phyloP scores from a whole-genome alignment of 2,888 invertebrate genomes.

The Pasiphila rectangulata region DNA sequence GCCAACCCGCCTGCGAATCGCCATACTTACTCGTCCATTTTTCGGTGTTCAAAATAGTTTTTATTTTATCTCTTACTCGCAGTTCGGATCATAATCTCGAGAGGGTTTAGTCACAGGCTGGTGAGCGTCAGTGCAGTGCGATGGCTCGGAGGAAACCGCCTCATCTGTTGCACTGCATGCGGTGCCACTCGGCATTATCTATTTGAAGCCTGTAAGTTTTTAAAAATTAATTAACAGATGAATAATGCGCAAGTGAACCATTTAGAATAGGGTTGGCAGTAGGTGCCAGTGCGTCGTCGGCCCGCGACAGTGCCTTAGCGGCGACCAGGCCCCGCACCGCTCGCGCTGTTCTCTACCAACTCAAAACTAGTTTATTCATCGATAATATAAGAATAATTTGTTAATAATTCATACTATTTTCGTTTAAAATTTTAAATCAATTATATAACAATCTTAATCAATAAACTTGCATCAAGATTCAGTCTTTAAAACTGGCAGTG shows the following conservation, averaged over 20 bases:
- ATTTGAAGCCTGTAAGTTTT: neutral
- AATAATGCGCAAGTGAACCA: too few relatives aligned
- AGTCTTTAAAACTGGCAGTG: too few relatives aligned
- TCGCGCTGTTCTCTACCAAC: slow-evolving; percentile 19
- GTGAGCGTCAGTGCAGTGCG: neutral
- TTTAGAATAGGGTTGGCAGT: slow-evolving; percentile 30
- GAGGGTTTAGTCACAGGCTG: neutral
- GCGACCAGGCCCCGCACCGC: slow-evolving; percentile 40
- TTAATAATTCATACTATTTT: too few relatives aligned
- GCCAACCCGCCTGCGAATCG: slow-evolving; percentile 21
- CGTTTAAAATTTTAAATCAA: too few relatives aligned
- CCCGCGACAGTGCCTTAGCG: slow-evolving; percentile 67
- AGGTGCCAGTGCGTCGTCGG: slow-evolving; percentile 33
- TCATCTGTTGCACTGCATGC: neutral
- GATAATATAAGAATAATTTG: too few relatives aligned
- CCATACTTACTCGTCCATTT: slow-evolving; percentile 9
- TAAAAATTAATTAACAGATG: too few relatives aligned
- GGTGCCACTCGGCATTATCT: neutral
- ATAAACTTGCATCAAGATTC: too few relatives aligned
- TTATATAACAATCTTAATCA: too few relatives aligned
- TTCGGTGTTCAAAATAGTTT: slow-evolving; percentile 7
- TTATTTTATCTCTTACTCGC: neutral
- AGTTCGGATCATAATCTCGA: too few relatives aligned
- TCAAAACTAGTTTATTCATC: too few relatives aligned
- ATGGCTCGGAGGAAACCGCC: neutral